Evolutionary conservation across 2,888 invertebrate species (phyloP).

Genomic region (Parnassius glacialis): DNA sequence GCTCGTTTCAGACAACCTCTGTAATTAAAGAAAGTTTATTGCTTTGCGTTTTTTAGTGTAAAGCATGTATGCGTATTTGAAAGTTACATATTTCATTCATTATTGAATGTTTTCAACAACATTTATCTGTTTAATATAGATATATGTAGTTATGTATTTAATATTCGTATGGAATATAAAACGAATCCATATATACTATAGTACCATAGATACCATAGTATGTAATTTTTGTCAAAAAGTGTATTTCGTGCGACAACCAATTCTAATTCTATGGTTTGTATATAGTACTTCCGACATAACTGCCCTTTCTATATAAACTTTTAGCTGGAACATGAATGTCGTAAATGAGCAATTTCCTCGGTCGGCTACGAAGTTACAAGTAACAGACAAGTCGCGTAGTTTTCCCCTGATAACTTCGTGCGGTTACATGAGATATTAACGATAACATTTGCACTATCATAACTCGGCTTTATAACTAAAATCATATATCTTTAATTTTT

Average conservation of each 20-base stretch:
- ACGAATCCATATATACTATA: too few relatives aligned
- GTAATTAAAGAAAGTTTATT: slow-evolving; percentile 71
- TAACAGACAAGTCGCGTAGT: slow-evolving; percentile 23
- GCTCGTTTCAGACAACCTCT: slow-evolving; percentile 54
- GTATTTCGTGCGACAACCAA: too few relatives aligned
- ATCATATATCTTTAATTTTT: too few relatives aligned
- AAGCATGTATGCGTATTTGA: neutral
- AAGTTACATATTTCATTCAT: too few relatives aligned
- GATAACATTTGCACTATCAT: slow-evolving; percentile 18
- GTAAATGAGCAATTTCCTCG: slow-evolving; percentile 27
- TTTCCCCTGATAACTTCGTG: slow-evolving; percentile 25
- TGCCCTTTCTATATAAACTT: slow-evolving; percentile 21
- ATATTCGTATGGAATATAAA: too few relatives aligned
- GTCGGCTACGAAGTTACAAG: slow-evolving; percentile 22
- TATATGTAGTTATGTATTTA: too few relatives aligned
- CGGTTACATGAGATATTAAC: slow-evolving; percentile 22
- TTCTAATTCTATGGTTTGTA: neutral
- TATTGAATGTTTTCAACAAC: too few relatives aligned
- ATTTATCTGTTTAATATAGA: too few relatives aligned
- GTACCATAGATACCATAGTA: too few relatives aligned
- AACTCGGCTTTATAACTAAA: too few relatives aligned
- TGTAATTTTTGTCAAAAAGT: too few relatives aligned
- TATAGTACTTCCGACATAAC: slow-evolving; percentile 13
- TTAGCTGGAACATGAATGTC: slow-evolving; percentile 25
- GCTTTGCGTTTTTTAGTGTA: slow-evolving; percentile 48